Evolutionary conservation across 2,888 invertebrate species (phyloP), one percentile per base, ranked within the genome.

Genomic region (Eudemis profundana): DNA sequence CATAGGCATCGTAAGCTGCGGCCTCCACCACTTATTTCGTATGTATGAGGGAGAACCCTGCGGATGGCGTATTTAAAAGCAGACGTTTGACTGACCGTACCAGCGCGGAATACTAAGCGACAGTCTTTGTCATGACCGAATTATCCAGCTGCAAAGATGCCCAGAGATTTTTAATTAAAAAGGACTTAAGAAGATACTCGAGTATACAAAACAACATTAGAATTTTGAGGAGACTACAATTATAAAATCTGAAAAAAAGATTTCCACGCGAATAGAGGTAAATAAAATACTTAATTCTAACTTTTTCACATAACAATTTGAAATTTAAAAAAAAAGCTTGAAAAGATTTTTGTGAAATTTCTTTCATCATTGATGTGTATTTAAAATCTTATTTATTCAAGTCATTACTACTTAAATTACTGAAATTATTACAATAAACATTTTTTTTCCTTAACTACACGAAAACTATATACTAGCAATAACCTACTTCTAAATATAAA

Each of bases 11-110:
- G n/a, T 60, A 65, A 53, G 44, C 53, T 65, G 60, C 27, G 53
- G n/a, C 14, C 8, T 8, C 59, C 46, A 40, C 65, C 53, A 60
- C 67, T 62, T 62, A 67, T 62, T 67, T 57, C 62, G 67, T 67
- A 67, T 67, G 67, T 67, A 67, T 67, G 67, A 62, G 57, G 62
- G 56, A 47, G 44, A 23, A 53, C 59, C 59, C 47, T 60, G 65
- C 60, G 65, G 65, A 65, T 65, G 65, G 62, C 67, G 67, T 67
- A 67, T 67, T 67, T 67, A 67, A 67, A 67, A 67, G 57, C 59
- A 62, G 57, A 59, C 62, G 60, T 62, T 57, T 62, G 67, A 62
- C 62, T 62, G 67, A 62, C 62, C 67, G 50, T 53, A 62, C 57
- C 19, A 44, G 61, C 17, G 21, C 23, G 21, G 67, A 67, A 67